Base-by-base conservation (phyloP, 2,113 vertebrate genomes). In the Bufo gargarizans region DNA sequence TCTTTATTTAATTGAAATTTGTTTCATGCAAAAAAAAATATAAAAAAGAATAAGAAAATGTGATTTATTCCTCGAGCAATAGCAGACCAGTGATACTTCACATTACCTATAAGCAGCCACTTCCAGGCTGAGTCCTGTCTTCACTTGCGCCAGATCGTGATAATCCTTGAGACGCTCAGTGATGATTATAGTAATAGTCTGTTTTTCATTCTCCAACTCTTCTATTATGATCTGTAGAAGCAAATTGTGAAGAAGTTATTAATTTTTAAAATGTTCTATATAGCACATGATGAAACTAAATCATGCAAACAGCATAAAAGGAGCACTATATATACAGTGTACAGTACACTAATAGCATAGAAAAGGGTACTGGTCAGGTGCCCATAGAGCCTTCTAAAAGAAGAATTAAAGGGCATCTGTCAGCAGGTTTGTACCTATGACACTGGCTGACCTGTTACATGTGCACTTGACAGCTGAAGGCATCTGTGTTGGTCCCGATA, bases 91-190 rank as follows among this genome's bases (percentile, higher is more conserved):
- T 17, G 16, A n/a, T 78, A 82, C 9, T 13, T 7, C 13, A 5
- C 49, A 82, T 93, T 94, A 99, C 98, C 97, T 97, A 94, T 99
- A 99, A 14, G 97, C 94, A 22, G 97, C 97, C 90, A 99, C 96
- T 92, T 99, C 98, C 90, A 97, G 93, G 89, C 96, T 96, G 78
- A 99, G 96, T 61, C 96, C 93, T 16, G 96, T 97, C 93, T 99
- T 99, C 91, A 97, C 95, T 91, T 97, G 96, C 88, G 99, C 92
- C 5, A 99, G 96, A 0, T 97, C 95, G 89, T 99, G 97, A 74
- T 97, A 97, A 67, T 99, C 97, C 85, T 91, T 93, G 85, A 97
- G 94, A 90, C 96, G 95, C 61, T 96, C 94, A 0, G 93, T 94
- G 89, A 99, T 96, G 3, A 92, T 93, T 50, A 91, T 77, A 6